Evolutionary conservation across 37 sponge, comb jelly and placozoan species (phyloP).

Genomic region (Hormiphora californensis): DNA sequence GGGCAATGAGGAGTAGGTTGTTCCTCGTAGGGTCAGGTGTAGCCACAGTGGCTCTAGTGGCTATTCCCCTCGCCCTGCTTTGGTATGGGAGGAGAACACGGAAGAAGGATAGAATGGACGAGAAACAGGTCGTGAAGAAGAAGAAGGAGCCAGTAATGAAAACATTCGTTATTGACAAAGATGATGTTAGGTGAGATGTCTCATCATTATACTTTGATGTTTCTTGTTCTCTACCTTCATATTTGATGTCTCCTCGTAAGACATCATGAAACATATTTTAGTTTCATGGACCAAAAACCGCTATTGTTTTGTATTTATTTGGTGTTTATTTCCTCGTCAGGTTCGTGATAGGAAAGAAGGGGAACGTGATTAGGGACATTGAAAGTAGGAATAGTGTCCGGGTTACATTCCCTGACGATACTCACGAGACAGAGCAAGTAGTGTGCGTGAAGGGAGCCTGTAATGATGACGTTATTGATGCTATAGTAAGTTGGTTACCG

Average conservation of each 20-base stretch:
- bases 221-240: background rate
- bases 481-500: background rate
- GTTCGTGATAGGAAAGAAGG: constrained; percentile 43
- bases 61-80: background rate
- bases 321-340: background rate
- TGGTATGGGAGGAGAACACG: background rate
- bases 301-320: background rate
- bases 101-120: constrained; percentile 17
- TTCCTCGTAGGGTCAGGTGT: too few relatives aligned
- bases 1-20: too few relatives aligned
- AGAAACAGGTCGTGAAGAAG: constrained; percentile 41
- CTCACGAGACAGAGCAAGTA: background rate
- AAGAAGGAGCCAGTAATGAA: background rate
- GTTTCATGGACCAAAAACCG: background rate
- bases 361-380: constrained; percentile 6
- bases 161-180: background rate
- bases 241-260: background rate
- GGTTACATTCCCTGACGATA: background rate
- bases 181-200: constrained; percentile 7
- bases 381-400: background rate
- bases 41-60: background rate
- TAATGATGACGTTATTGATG: constrained; percentile 38
- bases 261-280: background rate
- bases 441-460: constrained; percentile 13
- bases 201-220: background rate